Evolutionary conservation across 2,797 vertebrate species (phyloP).

Genomic region (Buphagus erythrorhynchus): DNA sequence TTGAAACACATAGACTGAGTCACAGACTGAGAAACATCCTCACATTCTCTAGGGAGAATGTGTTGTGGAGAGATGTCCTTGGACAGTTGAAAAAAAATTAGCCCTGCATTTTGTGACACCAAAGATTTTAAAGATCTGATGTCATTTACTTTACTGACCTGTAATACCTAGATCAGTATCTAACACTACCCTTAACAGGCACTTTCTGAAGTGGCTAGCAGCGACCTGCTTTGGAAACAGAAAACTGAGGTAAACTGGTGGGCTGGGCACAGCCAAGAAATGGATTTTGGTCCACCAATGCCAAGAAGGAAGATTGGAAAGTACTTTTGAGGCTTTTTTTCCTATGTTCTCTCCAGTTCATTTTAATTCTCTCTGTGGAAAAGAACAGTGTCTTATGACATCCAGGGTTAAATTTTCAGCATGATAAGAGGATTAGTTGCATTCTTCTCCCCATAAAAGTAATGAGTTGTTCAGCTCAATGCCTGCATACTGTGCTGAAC

Average conservation of each 20-base stretch:
- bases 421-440: background rate
- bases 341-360: background rate
- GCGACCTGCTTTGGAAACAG: rapidly evolving
- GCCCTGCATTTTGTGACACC: background rate
- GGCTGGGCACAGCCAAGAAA: background rate
- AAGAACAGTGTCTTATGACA: background rate
- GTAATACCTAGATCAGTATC: background rate
- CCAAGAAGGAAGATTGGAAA: background rate
- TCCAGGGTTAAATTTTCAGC: constrained; percentile 14
- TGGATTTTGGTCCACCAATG: background rate
- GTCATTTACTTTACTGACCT: background rate
- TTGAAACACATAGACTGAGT: background rate
- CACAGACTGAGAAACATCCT: background rate
- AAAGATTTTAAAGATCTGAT: background rate
- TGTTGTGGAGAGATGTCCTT: background rate
- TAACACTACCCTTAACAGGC: background rate
- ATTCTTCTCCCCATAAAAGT: background rate
- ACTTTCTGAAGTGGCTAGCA: background rate
- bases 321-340: background rate
- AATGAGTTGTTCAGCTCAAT: constrained; percentile 21
- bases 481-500: background rate
- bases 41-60: background rate
- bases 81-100: background rate
- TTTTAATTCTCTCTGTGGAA: background rate
- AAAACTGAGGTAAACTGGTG: background rate